Evolutionary conservation across 2,113 vertebrate genomes (phyloP).

Genomic region (Fukomys damarensis): DNA sequence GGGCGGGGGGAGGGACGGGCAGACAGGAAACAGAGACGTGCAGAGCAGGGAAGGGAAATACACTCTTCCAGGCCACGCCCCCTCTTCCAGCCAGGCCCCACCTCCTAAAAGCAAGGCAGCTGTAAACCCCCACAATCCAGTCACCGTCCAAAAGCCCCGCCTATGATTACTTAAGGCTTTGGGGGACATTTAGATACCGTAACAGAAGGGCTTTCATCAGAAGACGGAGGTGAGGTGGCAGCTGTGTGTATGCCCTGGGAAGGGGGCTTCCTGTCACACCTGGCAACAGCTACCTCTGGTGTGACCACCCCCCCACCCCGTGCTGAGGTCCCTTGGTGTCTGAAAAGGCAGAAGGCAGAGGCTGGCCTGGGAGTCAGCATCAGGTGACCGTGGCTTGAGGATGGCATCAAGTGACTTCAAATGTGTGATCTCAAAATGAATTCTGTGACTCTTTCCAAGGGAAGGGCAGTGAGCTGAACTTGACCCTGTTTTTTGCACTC

Average conservation of each 20-base stretch:
- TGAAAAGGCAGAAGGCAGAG: no score
- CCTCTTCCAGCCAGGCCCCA: neutral
- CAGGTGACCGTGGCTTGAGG: no score
- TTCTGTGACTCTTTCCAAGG: neutral
- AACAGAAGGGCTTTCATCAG: neutral
- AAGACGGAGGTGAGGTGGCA: accelerated
- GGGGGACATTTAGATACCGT: neutral
- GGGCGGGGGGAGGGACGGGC: neutral
- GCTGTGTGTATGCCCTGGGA: neutral
- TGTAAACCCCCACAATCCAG: neutral
- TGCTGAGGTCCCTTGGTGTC: accelerated
- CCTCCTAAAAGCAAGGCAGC: neutral
- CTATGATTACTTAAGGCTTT: neutral
- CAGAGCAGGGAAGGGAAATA: neutral
- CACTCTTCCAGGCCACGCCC: neutral
- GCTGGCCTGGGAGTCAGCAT: neutral
- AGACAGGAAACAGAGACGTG: neutral
- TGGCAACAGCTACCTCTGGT: neutral
- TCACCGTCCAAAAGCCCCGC: neutral
- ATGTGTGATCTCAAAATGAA: neutral
- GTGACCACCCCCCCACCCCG: neutral
- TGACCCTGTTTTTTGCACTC: neutral
- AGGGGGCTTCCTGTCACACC: neutral
- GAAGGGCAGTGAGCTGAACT: neutral
- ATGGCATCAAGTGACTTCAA: neutral